phyloP scores from a whole-genome alignment of 2,113 vertebrate genomes.

The Brachypteracias leptosomus region DNA sequence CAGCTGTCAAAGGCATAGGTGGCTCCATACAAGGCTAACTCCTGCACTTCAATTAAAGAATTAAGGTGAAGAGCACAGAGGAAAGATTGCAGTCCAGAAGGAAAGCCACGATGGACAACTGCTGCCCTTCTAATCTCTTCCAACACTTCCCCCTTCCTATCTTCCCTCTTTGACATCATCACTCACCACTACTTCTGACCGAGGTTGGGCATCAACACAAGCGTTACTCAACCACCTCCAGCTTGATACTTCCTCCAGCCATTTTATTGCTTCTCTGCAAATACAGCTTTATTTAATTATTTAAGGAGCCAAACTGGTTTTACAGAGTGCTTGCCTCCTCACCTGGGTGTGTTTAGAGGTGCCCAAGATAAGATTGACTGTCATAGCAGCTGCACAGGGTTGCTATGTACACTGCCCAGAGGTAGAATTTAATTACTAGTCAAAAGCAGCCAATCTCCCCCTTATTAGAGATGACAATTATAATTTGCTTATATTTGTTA shows the following conservation, averaged over 20 bases:
- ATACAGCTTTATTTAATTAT: neutral
- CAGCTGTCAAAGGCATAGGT: neutral
- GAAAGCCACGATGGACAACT: neutral
- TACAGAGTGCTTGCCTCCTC: neutral
- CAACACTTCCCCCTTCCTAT: neutral
- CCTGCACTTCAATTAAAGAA: neutral
- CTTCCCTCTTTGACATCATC: neutral
- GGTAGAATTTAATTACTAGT: constrained; percentile 54
- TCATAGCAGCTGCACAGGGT: neutral
- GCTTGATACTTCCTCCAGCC: neutral
- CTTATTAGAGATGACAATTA: constrained; percentile 10
- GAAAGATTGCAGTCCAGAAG: neutral
- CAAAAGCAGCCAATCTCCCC: neutral
- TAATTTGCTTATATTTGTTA: constrained; percentile 23
- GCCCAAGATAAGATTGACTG: constrained; percentile 4
- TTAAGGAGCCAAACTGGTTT: constrained; percentile 31
- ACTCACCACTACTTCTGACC: neutral
- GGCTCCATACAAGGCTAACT: fast-evolving
- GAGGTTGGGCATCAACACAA: neutral
- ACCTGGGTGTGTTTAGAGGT: constrained; percentile 31
- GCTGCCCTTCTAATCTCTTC: neutral
- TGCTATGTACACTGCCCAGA: constrained; percentile 17
- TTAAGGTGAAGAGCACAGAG: neutral
- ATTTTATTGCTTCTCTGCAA: neutral
- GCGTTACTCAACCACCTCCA: neutral